Evolutionary conservation across 2,113 vertebrate species (phyloP).

Genomic region (Pagrus major): DNA sequence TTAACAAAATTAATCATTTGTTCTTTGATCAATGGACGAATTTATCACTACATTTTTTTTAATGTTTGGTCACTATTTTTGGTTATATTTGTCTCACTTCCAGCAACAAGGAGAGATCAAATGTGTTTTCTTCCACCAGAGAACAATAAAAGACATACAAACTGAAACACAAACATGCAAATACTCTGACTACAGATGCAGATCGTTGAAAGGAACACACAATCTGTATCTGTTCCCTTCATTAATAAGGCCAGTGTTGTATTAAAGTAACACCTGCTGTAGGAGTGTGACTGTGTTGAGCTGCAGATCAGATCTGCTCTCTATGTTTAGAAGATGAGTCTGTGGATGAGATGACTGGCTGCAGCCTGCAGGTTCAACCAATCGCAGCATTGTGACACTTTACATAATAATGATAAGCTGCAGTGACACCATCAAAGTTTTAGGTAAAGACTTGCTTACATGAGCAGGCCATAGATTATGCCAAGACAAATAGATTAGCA

Average conservation of each 20-base stretch:
- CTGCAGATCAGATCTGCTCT: slow-evolving; percentile 53
- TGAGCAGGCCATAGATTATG: slow-evolving; percentile 79
- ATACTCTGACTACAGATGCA: too few relatives aligned
- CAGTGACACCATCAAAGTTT: slow-evolving; percentile 61
- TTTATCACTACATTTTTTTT: too few relatives aligned
- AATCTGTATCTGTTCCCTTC: background rate
- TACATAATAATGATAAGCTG: slow-evolving; percentile 65
- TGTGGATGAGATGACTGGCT: background rate
- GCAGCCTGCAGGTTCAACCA: slow-evolving; percentile 27
- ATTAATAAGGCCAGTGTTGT: background rate
- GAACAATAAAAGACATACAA: background rate
- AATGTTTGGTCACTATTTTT: background rate
- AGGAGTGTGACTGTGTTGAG: slow-evolving; percentile 7
- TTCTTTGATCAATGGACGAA: too few relatives aligned
- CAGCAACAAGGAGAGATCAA: background rate
- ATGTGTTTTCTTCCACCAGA: background rate
- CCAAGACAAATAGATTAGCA: slow-evolving; percentile 77
- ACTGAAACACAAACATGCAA: too few relatives aligned
- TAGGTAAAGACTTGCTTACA: slow-evolving; percentile 79
- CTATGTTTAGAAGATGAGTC: slow-evolving; percentile 58
- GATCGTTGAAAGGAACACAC: background rate
- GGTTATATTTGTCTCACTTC: background rate
- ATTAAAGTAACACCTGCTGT: slow-evolving; percentile 31
- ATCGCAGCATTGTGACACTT: slow-evolving; percentile 54
- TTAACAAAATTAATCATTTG: background rate